A percentile compares a stretch with the other conserved stretches of the same genome.
phyloP scores from a whole-genome alignment of 2,113 vertebrate genomes.

The Tauraco erythrolophus region DNA sequence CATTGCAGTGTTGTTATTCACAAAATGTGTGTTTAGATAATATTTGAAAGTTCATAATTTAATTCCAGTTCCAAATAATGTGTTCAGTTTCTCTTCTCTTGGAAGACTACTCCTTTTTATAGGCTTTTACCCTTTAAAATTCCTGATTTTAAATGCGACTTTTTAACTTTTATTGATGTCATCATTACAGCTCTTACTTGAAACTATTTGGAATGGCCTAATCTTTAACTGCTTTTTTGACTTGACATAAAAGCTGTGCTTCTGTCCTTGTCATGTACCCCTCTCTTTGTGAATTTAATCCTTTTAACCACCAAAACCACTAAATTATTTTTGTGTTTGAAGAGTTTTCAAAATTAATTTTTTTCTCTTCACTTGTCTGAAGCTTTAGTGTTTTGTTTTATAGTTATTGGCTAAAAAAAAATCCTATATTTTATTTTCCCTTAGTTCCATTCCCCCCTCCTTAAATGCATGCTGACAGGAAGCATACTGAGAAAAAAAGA shows the following conservation, averaged over 20 bases:
- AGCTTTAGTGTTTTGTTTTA: not conserved
- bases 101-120: not conserved
- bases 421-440: constrained; percentile 4
- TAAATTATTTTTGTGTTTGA: not conserved
- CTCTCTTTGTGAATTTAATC: not conserved
- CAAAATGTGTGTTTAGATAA: not conserved
- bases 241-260: not conserved
- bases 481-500: not conserved
- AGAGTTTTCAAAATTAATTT: not conserved
- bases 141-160: not conserved
- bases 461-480: not conserved
- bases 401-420: not conserved
- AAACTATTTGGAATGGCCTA: not conserved
- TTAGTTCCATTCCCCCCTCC: not conserved
- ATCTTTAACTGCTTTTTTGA: not conserved
- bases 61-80: not conserved
- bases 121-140: not conserved
- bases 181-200: not conserved
- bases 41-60: not conserved
- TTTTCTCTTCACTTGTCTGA: not conserved
- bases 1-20: not conserved
- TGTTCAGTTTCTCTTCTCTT: not conserved
- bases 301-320: not conserved
- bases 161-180: not conserved
- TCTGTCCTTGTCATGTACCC: not conserved